Percentiles rank a stretch among this genome's conserved stretches.
Evolutionary conservation across 2,797 vertebrate species (phyloP).

Genomic region (Molossus molossus): DNA sequence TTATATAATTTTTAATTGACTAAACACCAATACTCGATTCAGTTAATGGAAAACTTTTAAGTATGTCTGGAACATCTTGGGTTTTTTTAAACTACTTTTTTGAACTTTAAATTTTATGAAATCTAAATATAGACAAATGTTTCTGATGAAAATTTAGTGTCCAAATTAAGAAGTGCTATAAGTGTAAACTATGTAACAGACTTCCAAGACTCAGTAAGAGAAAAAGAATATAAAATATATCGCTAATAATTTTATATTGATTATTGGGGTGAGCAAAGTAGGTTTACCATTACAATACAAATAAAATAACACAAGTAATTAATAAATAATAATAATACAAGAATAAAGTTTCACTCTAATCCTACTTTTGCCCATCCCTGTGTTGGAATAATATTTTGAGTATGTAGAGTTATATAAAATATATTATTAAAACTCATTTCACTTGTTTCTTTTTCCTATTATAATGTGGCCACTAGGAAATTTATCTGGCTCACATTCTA

Average conservation of each 20-base stretch:
- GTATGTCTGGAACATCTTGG: background rate
- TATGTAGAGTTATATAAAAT: background rate
- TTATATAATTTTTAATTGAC: background rate
- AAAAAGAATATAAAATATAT: background rate
- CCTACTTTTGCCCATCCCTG: background rate
- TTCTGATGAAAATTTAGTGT: slow-evolving; percentile 6
- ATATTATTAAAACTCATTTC: background rate
- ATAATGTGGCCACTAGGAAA: background rate
- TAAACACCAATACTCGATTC: slow-evolving; percentile 4
- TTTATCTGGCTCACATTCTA: background rate
- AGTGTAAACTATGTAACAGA: background rate
- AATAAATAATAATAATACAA: background rate
- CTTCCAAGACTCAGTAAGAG: background rate
- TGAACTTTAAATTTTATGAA: background rate
- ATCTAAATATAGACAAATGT: background rate
- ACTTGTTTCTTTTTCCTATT: background rate
- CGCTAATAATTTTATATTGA: background rate
- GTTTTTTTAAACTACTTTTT: background rate
- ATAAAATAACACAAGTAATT: background rate
- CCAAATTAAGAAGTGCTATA: background rate
- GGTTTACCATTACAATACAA: background rate
- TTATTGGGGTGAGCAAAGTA: background rate
- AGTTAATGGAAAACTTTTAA: background rate
- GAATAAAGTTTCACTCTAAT: background rate
- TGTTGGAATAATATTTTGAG: background rate